Conservation (phyloP, 2,888 invertebrate species). For the Ellobium chinense region DNA sequence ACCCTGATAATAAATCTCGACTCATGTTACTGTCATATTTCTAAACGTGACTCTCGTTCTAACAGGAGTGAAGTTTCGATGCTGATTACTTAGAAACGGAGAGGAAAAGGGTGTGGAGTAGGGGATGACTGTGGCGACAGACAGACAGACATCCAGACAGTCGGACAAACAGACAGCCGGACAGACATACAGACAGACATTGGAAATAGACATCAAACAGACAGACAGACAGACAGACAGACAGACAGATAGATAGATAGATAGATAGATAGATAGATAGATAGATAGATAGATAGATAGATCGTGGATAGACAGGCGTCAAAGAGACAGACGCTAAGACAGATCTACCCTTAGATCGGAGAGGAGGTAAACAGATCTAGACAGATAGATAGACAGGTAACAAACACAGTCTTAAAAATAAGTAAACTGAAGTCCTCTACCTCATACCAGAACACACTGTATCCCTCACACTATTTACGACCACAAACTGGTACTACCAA, state of each 20-base stretch:
- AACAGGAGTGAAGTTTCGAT: too few relatives aligned
- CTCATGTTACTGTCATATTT: too few relatives aligned
- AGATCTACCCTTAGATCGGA: background rate
- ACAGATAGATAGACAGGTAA: conserved; percentile 6
- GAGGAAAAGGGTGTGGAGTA: too few relatives aligned
- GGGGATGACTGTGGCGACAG: too few relatives aligned
- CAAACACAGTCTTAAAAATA: too few relatives aligned
- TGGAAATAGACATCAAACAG: background rate
- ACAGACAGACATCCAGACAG: background rate
- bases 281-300: background rate
- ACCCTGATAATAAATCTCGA: too few relatives aligned
- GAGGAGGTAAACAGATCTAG: background rate
- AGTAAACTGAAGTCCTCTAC: too few relatives aligned
- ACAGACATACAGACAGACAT: background rate
- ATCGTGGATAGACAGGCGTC: background rate
- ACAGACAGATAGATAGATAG: background rate
- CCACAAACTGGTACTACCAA: too few relatives aligned
- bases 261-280: background rate
- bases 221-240: background rate
- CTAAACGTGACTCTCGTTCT: too few relatives aligned
- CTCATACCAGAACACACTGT: too few relatives aligned
- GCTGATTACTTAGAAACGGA: too few relatives aligned
- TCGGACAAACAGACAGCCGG: background rate
- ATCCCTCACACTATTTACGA: too few relatives aligned
- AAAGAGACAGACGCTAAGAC: background rate